Conservation (phyloP, 2,797 vertebrate genomes). For the Centropyge bicolor region DNA sequence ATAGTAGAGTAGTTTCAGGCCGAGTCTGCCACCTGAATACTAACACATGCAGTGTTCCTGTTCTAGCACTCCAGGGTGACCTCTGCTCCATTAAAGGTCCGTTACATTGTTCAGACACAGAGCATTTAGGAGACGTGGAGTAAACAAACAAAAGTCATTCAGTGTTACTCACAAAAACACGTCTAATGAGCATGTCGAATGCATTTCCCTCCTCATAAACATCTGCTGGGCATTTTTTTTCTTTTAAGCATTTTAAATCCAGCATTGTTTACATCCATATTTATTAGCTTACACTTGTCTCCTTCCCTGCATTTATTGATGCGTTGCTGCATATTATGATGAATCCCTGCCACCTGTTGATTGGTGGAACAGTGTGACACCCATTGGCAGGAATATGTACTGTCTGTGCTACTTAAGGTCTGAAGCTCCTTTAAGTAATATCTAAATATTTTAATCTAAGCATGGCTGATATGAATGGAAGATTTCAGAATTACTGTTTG, state of each 20-base stretch:
- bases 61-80: slow-evolving; percentile 43
- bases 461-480: background rate
- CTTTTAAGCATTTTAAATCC: too few species aligned
- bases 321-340: background rate
- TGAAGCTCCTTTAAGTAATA: background rate
- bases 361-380: background rate
- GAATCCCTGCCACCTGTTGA: background rate
- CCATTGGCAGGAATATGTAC: background rate
- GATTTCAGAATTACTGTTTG: background rate
- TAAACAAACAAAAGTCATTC: background rate
- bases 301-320: background rate
- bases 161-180: background rate
- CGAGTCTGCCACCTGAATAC: background rate
- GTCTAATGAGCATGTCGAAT: background rate
- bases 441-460: background rate
- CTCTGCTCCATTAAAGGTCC: slow-evolving; percentile 44
- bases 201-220: background rate
- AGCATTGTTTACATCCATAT: background rate
- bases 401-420: background rate
- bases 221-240: background rate
- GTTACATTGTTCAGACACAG: slow-evolving; percentile 31
- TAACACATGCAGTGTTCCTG: slow-evolving; percentile 7
- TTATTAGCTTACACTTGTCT: background rate
- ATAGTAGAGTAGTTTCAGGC: background rate
- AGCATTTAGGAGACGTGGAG: background rate